phyloP scores from a whole-genome alignment of 2,113 vertebrate species.

The Pipra filicauda region DNA sequence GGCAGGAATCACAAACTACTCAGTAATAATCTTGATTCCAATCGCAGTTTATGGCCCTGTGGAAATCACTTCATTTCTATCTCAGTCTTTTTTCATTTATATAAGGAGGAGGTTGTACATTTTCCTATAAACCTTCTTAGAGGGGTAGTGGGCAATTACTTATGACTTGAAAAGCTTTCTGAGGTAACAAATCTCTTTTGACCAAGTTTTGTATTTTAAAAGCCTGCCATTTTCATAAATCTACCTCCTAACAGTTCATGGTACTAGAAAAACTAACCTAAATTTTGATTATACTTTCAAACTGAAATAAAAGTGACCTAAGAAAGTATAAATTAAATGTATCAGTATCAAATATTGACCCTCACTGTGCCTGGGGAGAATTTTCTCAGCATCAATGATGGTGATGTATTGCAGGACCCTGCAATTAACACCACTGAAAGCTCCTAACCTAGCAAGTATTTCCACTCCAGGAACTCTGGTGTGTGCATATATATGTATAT shows the following conservation, averaged over 20 bases:
- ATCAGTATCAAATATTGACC: background rate
- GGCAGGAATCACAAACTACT: background rate
- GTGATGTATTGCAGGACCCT: background rate
- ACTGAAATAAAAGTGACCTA: background rate
- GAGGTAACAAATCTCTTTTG: background rate
- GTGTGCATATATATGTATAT: too few relatives aligned
- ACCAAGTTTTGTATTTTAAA: background rate
- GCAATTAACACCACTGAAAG: background rate
- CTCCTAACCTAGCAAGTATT: background rate
- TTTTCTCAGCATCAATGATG: background rate
- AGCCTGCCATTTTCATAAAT: background rate
- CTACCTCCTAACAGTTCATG: background rate
- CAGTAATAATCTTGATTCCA: background rate
- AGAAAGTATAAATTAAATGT: background rate
- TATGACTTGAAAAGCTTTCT: background rate
- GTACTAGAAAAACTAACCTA: background rate
- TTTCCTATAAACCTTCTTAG: background rate
- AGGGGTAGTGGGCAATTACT: background rate
- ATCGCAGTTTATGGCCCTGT: background rate
- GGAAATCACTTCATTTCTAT: constrained; percentile 15
- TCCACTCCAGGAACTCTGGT: background rate
- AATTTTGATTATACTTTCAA: background rate
- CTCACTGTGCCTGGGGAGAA: background rate
- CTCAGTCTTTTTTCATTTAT: background rate
- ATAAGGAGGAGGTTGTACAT: background rate